Percentiles rank a stretch among this genome's conserved stretches.
Evolutionary conservation across 2,113 vertebrate species (phyloP).

Genomic region (Mobula hypostoma): DNA sequence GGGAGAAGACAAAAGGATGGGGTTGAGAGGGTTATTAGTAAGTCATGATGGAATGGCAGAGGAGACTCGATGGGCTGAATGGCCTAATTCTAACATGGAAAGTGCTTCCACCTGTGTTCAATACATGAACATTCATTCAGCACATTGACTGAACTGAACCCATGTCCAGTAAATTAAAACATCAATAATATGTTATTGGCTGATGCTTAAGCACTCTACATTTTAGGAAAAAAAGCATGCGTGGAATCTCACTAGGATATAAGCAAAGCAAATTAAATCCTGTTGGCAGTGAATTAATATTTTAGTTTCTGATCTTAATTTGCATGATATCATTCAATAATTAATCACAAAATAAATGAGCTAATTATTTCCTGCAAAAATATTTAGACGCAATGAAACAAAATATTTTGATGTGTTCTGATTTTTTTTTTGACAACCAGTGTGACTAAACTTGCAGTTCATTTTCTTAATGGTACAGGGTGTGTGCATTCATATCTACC

Average conservation of each 20-base stretch:
- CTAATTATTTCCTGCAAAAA: neutral
- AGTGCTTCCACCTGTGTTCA: neutral
- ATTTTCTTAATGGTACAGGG: neutral
- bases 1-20: no score
- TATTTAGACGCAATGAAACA: neutral
- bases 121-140: no score
- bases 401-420: neutral
- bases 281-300: neutral
- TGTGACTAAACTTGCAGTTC: neutral
- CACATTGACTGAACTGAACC: no score
- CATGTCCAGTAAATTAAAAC: no score
- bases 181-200: no score
- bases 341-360: neutral
- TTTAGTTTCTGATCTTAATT: neutral
- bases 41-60: no score
- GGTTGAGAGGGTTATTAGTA: no score
- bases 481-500: neutral
- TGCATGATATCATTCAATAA: neutral
- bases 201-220: neutral
- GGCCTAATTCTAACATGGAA: no score
- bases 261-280: neutral
- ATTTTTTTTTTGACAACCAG: neutral
- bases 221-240: neutral
- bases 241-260: neutral
- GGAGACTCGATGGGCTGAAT: no score